These are phyloP conservation scores for Lepisosteus oculatus DNA, from an alignment of 2,113 vertebrate genomes.

Conservation along the genomic window DNA sequence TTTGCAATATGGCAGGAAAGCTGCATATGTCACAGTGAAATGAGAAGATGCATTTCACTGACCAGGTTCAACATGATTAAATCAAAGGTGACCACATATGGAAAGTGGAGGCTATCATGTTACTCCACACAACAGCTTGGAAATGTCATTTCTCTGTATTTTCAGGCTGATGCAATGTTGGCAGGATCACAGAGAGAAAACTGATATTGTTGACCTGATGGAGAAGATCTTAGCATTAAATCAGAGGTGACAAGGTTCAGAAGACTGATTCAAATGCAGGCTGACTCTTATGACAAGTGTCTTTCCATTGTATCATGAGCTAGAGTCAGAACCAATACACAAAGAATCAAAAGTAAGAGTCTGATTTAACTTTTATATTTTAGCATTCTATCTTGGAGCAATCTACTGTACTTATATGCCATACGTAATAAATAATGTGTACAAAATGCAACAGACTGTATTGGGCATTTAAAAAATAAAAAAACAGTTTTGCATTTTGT, in stretches of 20 bases:
- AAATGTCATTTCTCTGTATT: conserved; percentile 41
- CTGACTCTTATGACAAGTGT: conserved; percentile 29
- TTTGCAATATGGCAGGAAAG: neutral
- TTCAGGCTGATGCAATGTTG: conserved; percentile 39
- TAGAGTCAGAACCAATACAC: neutral
- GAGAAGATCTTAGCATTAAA: conserved; percentile 14
- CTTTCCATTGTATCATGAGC: conserved; percentile 18
- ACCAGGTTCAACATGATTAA: conserved; percentile 32
- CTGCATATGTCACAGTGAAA: neutral
- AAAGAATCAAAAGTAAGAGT: neutral
- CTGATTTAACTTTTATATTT: too few species aligned
- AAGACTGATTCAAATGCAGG: conserved; percentile 29
- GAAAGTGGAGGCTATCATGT: conserved; percentile 18
- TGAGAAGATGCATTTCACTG: conserved; percentile 19
- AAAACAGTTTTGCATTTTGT: neutral
- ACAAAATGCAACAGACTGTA: neutral
- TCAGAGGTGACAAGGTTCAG: conserved; percentile 29
- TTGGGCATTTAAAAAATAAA: neutral
- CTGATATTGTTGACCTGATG: neutral
- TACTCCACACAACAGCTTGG: conserved; percentile 36
- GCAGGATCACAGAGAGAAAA: conserved; percentile 13
- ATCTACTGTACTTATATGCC: neutral
- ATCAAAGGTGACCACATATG: conserved; percentile 29
- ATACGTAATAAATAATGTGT: conserved; percentile 15
- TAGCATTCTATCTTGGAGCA: neutral